These are phyloP conservation scores for Acrocephalus scirpaceus DNA, from an alignment of 2,797 vertebrate genomes.

Conservation along the genomic window DNA sequence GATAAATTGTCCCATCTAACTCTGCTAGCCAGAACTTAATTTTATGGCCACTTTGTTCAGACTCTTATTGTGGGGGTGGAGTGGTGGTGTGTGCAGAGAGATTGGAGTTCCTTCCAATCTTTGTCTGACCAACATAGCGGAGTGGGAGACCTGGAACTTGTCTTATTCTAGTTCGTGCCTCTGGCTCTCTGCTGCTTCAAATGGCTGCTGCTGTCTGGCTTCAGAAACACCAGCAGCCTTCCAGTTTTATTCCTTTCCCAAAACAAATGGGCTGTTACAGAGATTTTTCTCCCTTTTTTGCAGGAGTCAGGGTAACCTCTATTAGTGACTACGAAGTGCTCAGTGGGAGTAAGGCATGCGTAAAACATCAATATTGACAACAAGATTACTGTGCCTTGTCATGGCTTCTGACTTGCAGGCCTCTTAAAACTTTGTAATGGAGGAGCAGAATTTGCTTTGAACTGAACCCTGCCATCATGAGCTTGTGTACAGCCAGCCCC, in stretches of 20 bases:
- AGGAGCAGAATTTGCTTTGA: slow-evolving; percentile 8
- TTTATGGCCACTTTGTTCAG: slow-evolving; percentile 1
- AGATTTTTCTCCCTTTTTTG: slow-evolving; percentile 4
- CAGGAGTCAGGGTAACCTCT: slow-evolving; percentile 29
- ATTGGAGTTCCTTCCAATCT: slow-evolving; percentile 3
- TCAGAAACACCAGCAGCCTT: slow-evolving; percentile 16
- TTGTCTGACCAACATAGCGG: neutral
- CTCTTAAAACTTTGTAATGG: neutral
- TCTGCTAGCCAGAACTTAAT: slow-evolving; percentile 19
- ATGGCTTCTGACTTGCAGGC: slow-evolving; percentile 1
- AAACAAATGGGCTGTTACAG: slow-evolving; percentile 35
- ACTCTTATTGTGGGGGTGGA: neutral
- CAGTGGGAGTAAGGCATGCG: neutral
- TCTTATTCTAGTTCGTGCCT: neutral
- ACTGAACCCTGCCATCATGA: neutral
- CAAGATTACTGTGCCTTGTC: slow-evolving; percentile 11
- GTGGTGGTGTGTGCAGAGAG: neutral
- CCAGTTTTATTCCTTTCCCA: slow-evolving; percentile 2
- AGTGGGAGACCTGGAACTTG: slow-evolving; percentile 43
- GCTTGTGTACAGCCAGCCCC: neutral
- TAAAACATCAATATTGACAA: slow-evolving; percentile 48
- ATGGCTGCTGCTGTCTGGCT: slow-evolving; percentile 29
- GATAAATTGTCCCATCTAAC: slow-evolving; percentile 15
- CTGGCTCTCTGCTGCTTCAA: slow-evolving; percentile 2
- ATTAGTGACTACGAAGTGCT: neutral